phyloP scores from a whole-genome alignment of 1,140 invertebrate species.

The Formica exsecta region DNA sequence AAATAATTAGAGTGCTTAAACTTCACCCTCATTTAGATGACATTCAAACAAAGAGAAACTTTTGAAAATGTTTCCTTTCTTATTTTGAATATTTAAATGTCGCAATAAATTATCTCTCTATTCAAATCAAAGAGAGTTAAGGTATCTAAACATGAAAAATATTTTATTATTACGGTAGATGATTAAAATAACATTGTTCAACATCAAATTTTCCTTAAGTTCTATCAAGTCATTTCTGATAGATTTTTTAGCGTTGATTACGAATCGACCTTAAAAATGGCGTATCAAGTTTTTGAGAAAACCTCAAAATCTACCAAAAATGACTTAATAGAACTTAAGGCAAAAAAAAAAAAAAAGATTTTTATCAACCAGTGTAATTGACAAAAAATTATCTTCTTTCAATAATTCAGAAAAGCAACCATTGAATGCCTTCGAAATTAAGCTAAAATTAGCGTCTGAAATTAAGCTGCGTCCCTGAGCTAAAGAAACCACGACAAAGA shows the following conservation, averaged over 20 bases:
- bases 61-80: neutral
- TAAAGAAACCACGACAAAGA: conserved; percentile 29
- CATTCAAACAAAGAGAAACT: neutral
- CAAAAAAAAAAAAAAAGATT: too few relatives aligned
- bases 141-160: neutral
- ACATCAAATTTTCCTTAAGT: too few relatives aligned
- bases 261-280: too few relatives aligned
- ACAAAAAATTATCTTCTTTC: too few relatives aligned
- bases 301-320: too few relatives aligned
- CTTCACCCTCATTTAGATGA: neutral
- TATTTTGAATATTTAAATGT: neutral
- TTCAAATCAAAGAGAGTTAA: neutral
- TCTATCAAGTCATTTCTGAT: too few relatives aligned
- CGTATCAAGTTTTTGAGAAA: too few relatives aligned
- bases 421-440: neutral
- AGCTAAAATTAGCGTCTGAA: neutral
- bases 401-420: neutral
- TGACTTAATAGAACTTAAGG: too few relatives aligned
- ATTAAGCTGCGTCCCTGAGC: conserved; percentile 14
- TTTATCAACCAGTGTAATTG: too few relatives aligned
- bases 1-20: neutral
- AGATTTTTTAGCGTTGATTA: too few relatives aligned
- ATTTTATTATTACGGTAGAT: neutral
- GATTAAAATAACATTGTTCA: neutral
- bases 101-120: neutral